These are phyloP conservation scores for Eulemur rufifrons DNA, from an alignment of 2,113 vertebrate species.

Conservation along the genomic window DNA sequence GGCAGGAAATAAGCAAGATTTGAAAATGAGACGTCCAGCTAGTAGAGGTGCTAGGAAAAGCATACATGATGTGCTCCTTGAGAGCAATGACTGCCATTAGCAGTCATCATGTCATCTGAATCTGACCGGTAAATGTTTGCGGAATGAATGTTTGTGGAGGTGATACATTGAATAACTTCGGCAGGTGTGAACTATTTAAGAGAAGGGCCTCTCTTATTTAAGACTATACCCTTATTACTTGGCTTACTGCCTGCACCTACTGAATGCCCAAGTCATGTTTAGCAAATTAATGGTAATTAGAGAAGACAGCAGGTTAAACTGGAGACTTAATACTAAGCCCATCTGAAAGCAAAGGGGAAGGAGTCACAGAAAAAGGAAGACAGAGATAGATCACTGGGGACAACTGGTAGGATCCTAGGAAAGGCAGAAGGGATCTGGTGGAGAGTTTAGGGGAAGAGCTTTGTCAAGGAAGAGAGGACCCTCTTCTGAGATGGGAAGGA, in stretches of 20 bases:
- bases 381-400: not conserved
- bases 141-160: not conserved
- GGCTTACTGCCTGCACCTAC: not conserved
- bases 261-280: not conserved
- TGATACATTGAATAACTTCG: not conserved
- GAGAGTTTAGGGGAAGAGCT: not conserved
- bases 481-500: not conserved
- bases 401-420: not conserved
- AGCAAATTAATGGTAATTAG: not conserved
- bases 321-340: not conserved
- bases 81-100: not conserved
- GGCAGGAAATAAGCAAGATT: not conserved
- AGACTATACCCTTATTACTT: not conserved
- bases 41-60: not conserved
- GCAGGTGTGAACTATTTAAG: not conserved
- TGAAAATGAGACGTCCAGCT: not conserved
- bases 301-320: not conserved
- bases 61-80: fast-evolving
- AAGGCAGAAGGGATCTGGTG: not conserved
- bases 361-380: not conserved
- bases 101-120: not conserved
- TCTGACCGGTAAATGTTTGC: not conserved
- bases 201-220: not conserved
- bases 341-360: not conserved
- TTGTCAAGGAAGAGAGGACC: not conserved